A percentile compares a stretch with the other conserved stretches of the same genome.
Evolutionary conservation across 2,888 invertebrate species (phyloP).

Genomic region (Nomada lathburiana): DNA sequence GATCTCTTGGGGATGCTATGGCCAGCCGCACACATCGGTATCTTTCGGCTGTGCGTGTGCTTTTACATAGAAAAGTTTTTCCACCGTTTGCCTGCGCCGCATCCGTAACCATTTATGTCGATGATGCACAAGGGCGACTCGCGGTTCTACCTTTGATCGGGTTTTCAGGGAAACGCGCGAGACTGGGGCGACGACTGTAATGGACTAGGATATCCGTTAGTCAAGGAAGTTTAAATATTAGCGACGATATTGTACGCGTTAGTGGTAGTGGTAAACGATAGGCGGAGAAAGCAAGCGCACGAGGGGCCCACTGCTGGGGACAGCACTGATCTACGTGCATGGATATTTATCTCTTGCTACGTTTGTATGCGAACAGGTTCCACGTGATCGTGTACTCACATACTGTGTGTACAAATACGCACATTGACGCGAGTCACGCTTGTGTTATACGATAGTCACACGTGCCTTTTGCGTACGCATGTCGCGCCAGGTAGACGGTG

Average conservation of each 20-base stretch:
- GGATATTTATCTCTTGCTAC: constrained; percentile 14
- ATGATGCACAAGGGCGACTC: too few relatives aligned
- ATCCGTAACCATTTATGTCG: too few relatives aligned
- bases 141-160: too few relatives aligned
- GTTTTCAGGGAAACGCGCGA: too few relatives aligned
- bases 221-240: too few relatives aligned
- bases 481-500: constrained; percentile 11
- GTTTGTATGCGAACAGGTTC: constrained; percentile 31
- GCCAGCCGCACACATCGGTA: neutral
- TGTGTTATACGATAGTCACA: constrained; percentile 17
- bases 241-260: too few relatives aligned
- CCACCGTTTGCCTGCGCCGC: neutral
- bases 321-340: neutral
- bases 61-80: neutral
- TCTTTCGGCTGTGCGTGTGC: constrained; percentile 14
- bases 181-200: too few relatives aligned
- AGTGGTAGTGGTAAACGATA: too few relatives aligned
- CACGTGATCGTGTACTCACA: neutral
- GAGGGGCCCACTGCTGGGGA: too few relatives aligned
- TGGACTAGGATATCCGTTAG: too few relatives aligned
- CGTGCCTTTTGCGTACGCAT: constrained; percentile 25
- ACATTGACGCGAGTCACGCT: neutral
- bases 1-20: constrained; percentile 5
- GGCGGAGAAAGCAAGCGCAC: too few relatives aligned
- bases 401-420: neutral